Evolutionary conservation across 2,888 invertebrate species (phyloP).

Genomic region (Microchrysa polita): DNA sequence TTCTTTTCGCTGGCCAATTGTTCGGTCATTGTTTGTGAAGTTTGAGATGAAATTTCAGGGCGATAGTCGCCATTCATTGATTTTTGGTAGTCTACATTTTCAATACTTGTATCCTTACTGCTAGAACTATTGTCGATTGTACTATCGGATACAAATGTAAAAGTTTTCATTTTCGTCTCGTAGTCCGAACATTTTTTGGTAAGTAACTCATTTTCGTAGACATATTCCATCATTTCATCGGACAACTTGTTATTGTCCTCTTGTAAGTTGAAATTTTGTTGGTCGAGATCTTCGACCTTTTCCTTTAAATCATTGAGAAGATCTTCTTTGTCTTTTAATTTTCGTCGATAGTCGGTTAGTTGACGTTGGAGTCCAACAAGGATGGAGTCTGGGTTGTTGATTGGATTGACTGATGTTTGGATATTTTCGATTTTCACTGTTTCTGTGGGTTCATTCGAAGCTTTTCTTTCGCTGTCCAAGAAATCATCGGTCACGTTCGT

Average conservation of each 20-base stretch:
- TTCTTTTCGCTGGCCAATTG: too few relatives aligned
- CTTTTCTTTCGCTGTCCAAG: too few relatives aligned
- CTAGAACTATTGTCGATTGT: too few relatives aligned
- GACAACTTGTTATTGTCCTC: constrained; percentile 69
- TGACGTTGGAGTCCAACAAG: not conserved
- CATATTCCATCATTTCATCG: constrained; percentile 68
- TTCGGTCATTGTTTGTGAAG: not conserved
- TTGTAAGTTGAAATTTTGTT: constrained; percentile 63
- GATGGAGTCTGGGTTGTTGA: not conserved
- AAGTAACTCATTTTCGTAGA: constrained; percentile 68
- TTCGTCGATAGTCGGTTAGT: constrained; percentile 15
- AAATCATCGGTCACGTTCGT: too few relatives aligned
- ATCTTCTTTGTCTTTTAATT: constrained; percentile 3
- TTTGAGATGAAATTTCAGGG: too few relatives aligned
- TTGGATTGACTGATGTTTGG: too few relatives aligned
- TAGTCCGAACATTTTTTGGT: constrained; percentile 52
- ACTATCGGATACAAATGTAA: too few relatives aligned
- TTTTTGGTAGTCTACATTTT: not conserved
- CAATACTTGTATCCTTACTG: too few relatives aligned
- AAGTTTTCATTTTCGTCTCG: not conserved
- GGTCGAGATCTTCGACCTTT: constrained; percentile 50
- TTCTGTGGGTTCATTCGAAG: too few relatives aligned
- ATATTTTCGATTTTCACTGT: not conserved
- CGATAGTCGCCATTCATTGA: not conserved
- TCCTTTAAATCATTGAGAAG: not conserved